Percentiles rank a stretch among this genome's conserved stretches.
Evolutionary conservation across 1,140 invertebrate genomes (phyloP).

Genomic region (Papilio polyxenes): DNA sequence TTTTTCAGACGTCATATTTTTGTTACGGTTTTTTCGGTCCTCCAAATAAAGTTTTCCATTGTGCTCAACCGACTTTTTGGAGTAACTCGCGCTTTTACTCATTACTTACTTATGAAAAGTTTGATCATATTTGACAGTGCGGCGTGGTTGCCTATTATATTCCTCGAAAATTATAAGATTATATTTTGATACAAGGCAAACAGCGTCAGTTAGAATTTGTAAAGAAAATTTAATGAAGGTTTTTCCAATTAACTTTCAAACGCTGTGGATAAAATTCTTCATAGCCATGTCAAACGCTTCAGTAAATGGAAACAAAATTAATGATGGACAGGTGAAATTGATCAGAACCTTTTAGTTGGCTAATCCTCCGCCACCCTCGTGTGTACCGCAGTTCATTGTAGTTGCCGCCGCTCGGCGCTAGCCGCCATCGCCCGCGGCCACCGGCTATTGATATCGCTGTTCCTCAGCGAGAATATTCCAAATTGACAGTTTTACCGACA

Average conservation of each 20-base stretch:
- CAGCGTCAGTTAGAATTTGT: slow-evolving; percentile 35
- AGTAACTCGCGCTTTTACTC: slow-evolving; percentile 70
- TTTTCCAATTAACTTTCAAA: slow-evolving; percentile 34
- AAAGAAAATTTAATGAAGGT: slow-evolving; percentile 40
- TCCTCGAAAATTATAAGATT: slow-evolving; percentile 18
- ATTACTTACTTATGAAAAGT: slow-evolving; percentile 67
- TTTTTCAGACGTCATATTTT: slow-evolving; percentile 81
- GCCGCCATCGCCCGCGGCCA: slow-evolving; percentile 48
- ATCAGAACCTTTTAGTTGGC: slow-evolving; percentile 51
- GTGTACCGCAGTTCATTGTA: slow-evolving; percentile 44
- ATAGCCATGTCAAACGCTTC: slow-evolving; percentile 40
- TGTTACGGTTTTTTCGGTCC: slow-evolving; percentile 72
- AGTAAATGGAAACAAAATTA: slow-evolving; percentile 46
- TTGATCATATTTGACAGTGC: slow-evolving; percentile 67
- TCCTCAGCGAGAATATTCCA: slow-evolving; percentile 49
- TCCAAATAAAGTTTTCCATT: slow-evolving; percentile 76
- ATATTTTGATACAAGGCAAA: slow-evolving; percentile 25
- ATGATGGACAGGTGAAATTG: slow-evolving; percentile 55
- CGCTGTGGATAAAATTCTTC: slow-evolving; percentile 34
- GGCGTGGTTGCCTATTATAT: slow-evolving; percentile 49
- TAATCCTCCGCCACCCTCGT: slow-evolving; percentile 58
- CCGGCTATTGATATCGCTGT: slow-evolving; percentile 53
- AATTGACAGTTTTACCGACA: slow-evolving; percentile 52
- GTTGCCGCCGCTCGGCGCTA: slow-evolving; percentile 44
- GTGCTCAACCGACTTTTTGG: slow-evolving; percentile 71